Evolutionary conservation across 2,113 vertebrate genomes (phyloP).

Genomic region (Bostrychus sinensis): DNA sequence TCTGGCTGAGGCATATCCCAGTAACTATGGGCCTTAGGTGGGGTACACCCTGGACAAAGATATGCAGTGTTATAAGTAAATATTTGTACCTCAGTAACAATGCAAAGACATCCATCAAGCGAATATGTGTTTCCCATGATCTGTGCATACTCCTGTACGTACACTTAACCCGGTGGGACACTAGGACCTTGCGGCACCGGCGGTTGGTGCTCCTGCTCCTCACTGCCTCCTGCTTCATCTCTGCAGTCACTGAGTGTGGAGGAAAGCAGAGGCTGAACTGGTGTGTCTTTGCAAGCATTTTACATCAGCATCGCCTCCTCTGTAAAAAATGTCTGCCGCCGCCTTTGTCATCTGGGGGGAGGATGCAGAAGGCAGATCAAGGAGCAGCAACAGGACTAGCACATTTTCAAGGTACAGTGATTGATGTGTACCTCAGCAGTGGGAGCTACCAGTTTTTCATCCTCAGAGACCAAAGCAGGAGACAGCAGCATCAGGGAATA

Average conservation of each 20-base stretch:
- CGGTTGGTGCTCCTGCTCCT: constrained; percentile 54
- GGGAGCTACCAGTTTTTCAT: constrained; percentile 57
- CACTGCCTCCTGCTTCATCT: constrained; percentile 75
- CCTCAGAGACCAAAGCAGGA: constrained; percentile 66
- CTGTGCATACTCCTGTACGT: not conserved
- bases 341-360: constrained; percentile 61
- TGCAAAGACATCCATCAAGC: not conserved
- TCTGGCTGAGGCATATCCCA: too few species aligned
- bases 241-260: constrained; percentile 78
- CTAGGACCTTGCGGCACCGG: constrained; percentile 77
- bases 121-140: not conserved
- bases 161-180: constrained; percentile 42
- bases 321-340: constrained; percentile 49
- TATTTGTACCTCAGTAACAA: not conserved
- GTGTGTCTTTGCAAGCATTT: constrained; percentile 65
- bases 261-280: constrained; percentile 53
- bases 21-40: too few species aligned
- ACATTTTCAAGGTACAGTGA: constrained; percentile 58
- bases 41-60: too few species aligned
- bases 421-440: constrained; percentile 56
- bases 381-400: constrained; percentile 47
- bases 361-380: constrained; percentile 56
- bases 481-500: constrained; percentile 61
- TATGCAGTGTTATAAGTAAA: not conserved
- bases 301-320: constrained; percentile 58